A percentile compares a stretch with the other conserved stretches of the same genome.
phyloP scores from a whole-genome alignment of 1,140 invertebrate genomes.

The Helicorthomorpha holstii region DNA sequence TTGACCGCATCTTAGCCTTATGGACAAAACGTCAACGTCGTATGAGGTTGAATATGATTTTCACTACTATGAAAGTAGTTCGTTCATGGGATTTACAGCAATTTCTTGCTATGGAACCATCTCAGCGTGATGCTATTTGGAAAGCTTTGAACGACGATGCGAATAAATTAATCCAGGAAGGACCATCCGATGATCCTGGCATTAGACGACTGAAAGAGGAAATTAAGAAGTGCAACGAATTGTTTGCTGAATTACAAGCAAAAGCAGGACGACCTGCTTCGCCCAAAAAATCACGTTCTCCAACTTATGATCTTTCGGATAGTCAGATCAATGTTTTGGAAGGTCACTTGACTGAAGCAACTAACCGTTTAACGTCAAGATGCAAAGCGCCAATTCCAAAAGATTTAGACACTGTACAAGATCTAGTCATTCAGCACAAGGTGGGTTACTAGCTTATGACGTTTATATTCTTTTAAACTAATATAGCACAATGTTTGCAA shows the following conservation, averaged over 20 bases:
- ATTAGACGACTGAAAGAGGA: slow-evolving; percentile 67
- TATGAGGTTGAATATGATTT: slow-evolving; percentile 93
- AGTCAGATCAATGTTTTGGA: neutral
- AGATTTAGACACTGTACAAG: slow-evolving; percentile 68
- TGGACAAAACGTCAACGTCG: slow-evolving; percentile 92
- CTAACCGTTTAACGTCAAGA: slow-evolving; percentile 58
- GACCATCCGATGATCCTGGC: slow-evolving; percentile 83
- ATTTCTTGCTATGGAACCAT: slow-evolving; percentile 86
- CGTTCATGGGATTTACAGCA: slow-evolving; percentile 85
- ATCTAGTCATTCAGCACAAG: slow-evolving; percentile 71
- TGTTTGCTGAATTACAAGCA: slow-evolving; percentile 87
- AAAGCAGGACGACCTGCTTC: slow-evolving; percentile 36
- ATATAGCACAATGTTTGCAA: neutral
- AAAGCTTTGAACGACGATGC: slow-evolving; percentile 92
- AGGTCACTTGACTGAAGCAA: slow-evolving; percentile 55
- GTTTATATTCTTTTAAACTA: neutral
- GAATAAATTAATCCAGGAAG: slow-evolving; percentile 80
- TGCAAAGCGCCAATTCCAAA: slow-evolving; percentile 61
- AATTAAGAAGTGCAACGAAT: slow-evolving; percentile 85
- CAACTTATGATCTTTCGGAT: neutral
- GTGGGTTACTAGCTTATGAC: slow-evolving; percentile 18
- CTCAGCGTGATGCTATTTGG: slow-evolving; percentile 85
- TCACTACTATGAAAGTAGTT: slow-evolving; percentile 92
- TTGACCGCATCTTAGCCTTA: slow-evolving; percentile 72
- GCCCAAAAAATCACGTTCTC: neutral